These are phyloP conservation scores for Paracanthobrama guichenoti DNA, from an alignment of 2,113 vertebrate species.

Conservation along the genomic window DNA sequence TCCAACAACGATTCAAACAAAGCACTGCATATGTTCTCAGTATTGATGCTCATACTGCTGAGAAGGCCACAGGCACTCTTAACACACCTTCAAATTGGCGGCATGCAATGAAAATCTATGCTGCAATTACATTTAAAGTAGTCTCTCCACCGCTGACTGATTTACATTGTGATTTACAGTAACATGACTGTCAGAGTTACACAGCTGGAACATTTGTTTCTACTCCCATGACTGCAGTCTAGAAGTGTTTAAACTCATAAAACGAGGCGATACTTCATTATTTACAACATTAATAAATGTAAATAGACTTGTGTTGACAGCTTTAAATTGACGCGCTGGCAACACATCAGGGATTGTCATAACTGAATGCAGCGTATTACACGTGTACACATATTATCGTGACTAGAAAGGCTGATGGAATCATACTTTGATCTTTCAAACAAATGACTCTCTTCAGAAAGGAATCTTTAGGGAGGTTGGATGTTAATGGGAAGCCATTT, in stretches of 20 bases:
- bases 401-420: slow-evolving; percentile 5
- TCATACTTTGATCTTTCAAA: neutral
- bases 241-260: slow-evolving; percentile 43
- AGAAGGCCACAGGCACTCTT: neutral
- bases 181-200: slow-evolving; percentile 29
- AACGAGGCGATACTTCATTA: slow-evolving; percentile 48
- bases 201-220: slow-evolving; percentile 40
- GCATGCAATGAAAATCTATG: neutral
- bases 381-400: neutral
- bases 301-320: slow-evolving; percentile 58
- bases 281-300: slow-evolving; percentile 58
- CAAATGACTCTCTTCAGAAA: slow-evolving; percentile 3
- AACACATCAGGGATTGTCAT: neutral
- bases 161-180: slow-evolving; percentile 53
- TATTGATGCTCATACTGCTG: neutral
- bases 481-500: slow-evolving; percentile 14
- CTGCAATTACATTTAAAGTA: slow-evolving; percentile 27
- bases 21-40: neutral
- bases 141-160: neutral
- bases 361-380: slow-evolving; percentile 29
- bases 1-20: neutral
- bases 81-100: neutral
- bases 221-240: slow-evolving; percentile 44
- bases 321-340: slow-evolving; percentile 38
- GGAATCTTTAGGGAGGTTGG: slow-evolving; percentile 3